Evolutionary conservation across 2,113 vertebrate genomes (phyloP).

Genomic region (Austrofundulus limnaeus): DNA sequence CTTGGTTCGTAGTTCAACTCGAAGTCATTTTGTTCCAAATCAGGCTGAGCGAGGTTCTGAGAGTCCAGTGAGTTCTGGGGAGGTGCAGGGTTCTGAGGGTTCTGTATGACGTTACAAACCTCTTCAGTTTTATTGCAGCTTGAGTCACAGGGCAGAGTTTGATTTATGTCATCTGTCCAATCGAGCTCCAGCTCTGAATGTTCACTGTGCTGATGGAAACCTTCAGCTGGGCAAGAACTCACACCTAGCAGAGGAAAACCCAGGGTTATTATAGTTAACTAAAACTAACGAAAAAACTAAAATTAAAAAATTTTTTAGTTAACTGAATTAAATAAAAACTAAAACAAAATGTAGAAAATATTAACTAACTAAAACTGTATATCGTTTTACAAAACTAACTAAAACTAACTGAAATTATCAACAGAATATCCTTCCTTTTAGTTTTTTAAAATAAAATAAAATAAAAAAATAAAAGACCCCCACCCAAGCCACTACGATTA

Average conservation of each 20-base stretch:
- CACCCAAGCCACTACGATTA: too few relatives aligned
- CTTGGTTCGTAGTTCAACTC: slow-evolving; percentile 56
- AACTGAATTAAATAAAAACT: too few relatives aligned
- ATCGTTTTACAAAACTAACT: too few relatives aligned
- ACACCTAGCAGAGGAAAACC: slow-evolving; percentile 31
- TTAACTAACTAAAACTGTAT: too few relatives aligned
- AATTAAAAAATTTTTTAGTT: too few relatives aligned
- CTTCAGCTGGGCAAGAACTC: slow-evolving; percentile 1
- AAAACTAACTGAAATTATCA: too few relatives aligned
- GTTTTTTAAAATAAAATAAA: too few relatives aligned
- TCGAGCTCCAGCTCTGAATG: slow-evolving; percentile 1
- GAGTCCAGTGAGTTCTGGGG: slow-evolving; percentile 32
- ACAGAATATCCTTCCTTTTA: too few relatives aligned
- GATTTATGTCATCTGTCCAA: slow-evolving; percentile 6
- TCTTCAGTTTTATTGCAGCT: not conserved
- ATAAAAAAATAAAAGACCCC: too few relatives aligned
- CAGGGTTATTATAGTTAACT: too few relatives aligned
- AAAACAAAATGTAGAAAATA: too few relatives aligned
- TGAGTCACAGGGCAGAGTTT: not conserved
- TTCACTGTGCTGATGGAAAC: not conserved
- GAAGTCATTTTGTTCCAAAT: slow-evolving; percentile 43
- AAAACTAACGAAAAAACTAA: too few relatives aligned
- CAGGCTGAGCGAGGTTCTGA: slow-evolving; percentile 18
- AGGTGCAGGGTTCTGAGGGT: not conserved
- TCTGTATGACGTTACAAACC: not conserved